Percentiles rank a stretch among this genome's conserved stretches.
phyloP scores from a whole-genome alignment of 2,888 invertebrate genomes.

The Morpho helenor region DNA sequence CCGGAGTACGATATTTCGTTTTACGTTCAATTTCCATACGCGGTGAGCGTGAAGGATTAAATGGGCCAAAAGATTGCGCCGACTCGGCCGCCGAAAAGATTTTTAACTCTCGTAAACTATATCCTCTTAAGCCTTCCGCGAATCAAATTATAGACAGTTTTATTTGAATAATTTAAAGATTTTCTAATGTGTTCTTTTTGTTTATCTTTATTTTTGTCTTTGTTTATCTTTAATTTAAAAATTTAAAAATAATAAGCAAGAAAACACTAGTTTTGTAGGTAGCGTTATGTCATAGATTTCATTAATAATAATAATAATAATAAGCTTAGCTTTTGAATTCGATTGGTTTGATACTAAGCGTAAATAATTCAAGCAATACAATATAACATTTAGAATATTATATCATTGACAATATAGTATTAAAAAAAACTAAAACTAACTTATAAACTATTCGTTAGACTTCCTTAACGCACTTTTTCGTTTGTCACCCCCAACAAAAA shows the following conservation, averaged over 20 bases:
- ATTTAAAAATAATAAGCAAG: no score
- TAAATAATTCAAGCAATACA: no score
- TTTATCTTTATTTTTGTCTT: no score
- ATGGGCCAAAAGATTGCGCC: slow-evolving; percentile 75
- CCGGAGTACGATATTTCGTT: slow-evolving; percentile 68
- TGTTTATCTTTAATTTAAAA: no score
- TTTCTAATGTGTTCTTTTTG: not conserved
- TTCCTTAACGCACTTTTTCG: not conserved
- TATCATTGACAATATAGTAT: not conserved
- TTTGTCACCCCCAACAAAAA: slow-evolving; percentile 22
- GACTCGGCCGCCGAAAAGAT: slow-evolving; percentile 60
- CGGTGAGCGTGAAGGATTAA: slow-evolving; percentile 74
- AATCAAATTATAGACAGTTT: slow-evolving; percentile 20
- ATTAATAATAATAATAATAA: no score
- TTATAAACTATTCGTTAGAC: not conserved
- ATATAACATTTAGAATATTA: no score
- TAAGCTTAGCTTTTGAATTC: no score
- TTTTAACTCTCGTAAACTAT: slow-evolving; percentile 47
- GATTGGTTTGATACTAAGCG: no score
- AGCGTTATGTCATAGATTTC: no score
- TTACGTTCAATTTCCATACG: slow-evolving; percentile 77
- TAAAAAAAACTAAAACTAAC: not conserved
- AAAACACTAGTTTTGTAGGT: no score
- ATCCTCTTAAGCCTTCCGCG: slow-evolving; percentile 26
- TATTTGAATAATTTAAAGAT: not conserved